Conservation (phyloP, 2,888 invertebrate species). For the Calameuta idolon region DNA sequence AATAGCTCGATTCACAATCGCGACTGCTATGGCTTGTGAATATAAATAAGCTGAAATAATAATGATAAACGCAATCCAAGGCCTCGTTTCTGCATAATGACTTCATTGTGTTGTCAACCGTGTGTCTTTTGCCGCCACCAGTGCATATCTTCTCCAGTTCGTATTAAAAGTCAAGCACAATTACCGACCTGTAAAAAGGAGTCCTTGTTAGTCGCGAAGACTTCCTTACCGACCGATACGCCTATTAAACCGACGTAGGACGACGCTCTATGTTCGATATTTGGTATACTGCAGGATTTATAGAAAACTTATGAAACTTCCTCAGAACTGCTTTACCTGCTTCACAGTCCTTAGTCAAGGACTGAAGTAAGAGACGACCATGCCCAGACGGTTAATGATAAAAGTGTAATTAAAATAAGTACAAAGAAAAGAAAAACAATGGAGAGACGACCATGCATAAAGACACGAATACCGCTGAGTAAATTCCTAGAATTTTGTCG, state of each 20-base stretch:
- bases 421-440: neutral
- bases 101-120: constrained; percentile 33
- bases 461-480: neutral
- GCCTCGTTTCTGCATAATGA: constrained; percentile 35
- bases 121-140: constrained; percentile 22
- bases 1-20: constrained; percentile 9
- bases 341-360: neutral
- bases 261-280: neutral
- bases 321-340: neutral
- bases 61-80: constrained; percentile 28
- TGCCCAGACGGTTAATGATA: neutral
- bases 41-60: constrained; percentile 26
- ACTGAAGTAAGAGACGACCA: neutral
- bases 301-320: neutral
- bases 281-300: neutral
- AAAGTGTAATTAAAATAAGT: neutral
- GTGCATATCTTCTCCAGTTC: constrained; percentile 9
- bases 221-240: neutral
- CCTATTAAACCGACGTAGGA: neutral
- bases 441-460: neutral
- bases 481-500: neutral
- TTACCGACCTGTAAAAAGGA: neutral
- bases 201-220: neutral
- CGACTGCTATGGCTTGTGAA: constrained; percentile 14
- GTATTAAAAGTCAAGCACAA: neutral